phyloP scores from a whole-genome alignment of 2,797 vertebrate species.

The Fringilla coelebs region DNA sequence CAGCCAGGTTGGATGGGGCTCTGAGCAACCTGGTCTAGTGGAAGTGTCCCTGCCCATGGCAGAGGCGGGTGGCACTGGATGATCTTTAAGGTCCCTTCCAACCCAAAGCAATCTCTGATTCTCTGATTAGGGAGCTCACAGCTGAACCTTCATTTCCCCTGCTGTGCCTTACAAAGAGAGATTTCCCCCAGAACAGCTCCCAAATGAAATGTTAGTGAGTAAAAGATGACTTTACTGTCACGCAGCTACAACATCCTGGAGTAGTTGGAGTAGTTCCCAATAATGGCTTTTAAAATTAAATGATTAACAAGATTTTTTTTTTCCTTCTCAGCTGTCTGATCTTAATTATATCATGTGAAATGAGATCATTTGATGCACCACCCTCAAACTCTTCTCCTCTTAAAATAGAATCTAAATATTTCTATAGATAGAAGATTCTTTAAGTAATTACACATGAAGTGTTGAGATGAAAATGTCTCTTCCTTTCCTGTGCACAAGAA shows the following conservation, averaged over 20 bases:
- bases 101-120: background rate
- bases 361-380: background rate
- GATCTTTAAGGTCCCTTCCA: background rate
- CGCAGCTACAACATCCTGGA: background rate
- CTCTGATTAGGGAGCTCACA: background rate
- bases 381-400: background rate
- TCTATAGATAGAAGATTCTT: background rate
- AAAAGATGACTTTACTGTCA: background rate
- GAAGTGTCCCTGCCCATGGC: background rate
- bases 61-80: background rate
- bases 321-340: background rate
- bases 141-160: background rate
- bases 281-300: slow-evolving; percentile 1
- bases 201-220: background rate
- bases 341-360: background rate
- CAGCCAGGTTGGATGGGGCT: background rate
- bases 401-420: background rate
- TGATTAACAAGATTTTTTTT: background rate
- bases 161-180: background rate
- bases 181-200: background rate
- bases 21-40: background rate
- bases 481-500: background rate
- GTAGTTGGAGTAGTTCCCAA: background rate
- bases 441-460: slow-evolving; percentile 1
- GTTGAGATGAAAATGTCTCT: background rate